Percentiles rank a stretch among this genome's conserved stretches.
Evolutionary conservation across 1,140 invertebrate species (phyloP).

Genomic region (Rhizoglyphus robini): DNA sequence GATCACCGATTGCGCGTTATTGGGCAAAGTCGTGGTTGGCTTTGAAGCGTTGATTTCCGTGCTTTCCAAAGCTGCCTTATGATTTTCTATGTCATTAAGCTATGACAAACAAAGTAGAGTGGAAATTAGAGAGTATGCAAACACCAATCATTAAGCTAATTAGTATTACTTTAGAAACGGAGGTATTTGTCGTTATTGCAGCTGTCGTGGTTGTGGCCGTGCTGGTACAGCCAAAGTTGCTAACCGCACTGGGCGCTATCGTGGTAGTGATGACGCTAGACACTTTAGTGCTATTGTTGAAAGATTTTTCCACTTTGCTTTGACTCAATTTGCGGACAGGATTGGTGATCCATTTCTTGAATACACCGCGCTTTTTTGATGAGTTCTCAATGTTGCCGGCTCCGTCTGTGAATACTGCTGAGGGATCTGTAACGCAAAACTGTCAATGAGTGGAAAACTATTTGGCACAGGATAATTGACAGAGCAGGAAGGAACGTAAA

Average conservation of each 20-base stretch:
- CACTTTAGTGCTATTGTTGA: neutral
- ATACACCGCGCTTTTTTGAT: constrained; percentile 30
- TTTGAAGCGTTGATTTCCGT: neutral
- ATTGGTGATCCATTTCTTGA: constrained; percentile 78
- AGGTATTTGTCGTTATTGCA: neutral
- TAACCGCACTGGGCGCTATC: constrained; percentile 17
- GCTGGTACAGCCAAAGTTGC: neutral
- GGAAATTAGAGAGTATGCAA: neutral
- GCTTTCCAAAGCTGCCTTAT: neutral
- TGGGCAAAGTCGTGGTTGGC: neutral
- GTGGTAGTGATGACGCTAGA: constrained; percentile 23
- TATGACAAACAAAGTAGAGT: neutral
- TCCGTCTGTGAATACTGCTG: neutral
- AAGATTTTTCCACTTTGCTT: constrained; percentile 63
- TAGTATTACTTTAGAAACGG: constrained; percentile 5
- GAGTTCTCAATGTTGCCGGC: constrained; percentile 17
- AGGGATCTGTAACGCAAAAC: neutral
- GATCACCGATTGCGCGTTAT: neutral
- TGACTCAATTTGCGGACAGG: constrained; percentile 76
- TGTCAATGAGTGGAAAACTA: neutral
- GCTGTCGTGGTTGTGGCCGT: neutral
- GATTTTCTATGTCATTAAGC: neutral
- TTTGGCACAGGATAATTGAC: neutral
- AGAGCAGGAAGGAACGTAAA: neutral
- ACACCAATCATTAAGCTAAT: neutral